These are phyloP conservation scores for Koerneria pararmatus DNA, from an alignment of 2,888 invertebrate species.

Conservation along the genomic window DNA sequence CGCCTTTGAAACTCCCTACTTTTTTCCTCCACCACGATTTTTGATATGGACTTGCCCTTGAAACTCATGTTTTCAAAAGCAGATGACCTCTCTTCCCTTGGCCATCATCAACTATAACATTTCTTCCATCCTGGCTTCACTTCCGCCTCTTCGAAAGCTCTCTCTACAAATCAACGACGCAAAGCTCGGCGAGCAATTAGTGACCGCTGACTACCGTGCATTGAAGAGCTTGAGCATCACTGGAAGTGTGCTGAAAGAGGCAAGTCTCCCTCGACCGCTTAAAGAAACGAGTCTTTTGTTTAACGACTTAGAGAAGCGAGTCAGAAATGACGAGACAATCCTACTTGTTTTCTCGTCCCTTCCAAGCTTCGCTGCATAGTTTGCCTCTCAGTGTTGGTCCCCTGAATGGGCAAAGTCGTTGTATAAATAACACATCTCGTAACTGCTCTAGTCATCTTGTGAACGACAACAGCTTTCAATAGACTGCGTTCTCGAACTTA, in stretches of 20 bases:
- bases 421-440: too few relatives aligned
- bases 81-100: slow-evolving; percentile 13
- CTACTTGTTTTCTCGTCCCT: too few relatives aligned
- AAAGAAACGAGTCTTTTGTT: neutral
- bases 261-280: slow-evolving; percentile 15
- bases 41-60: too few relatives aligned
- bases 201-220: slow-evolving; percentile 40
- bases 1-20: too few relatives aligned
- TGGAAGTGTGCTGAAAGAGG: slow-evolving; percentile 40
- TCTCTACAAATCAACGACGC: slow-evolving; percentile 19
- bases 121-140: slow-evolving; percentile 1
- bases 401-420: too few relatives aligned
- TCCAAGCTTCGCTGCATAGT: too few relatives aligned
- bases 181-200: slow-evolving; percentile 5
- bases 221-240: slow-evolving; percentile 42
- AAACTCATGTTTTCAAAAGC: neutral
- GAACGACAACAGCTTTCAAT: too few relatives aligned
- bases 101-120: slow-evolving; percentile 17
- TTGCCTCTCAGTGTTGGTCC: too few relatives aligned
- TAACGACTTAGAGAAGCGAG: neutral
- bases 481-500: too few relatives aligned
- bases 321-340: too few relatives aligned
- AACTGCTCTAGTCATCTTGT: too few relatives aligned
- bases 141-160: slow-evolving; percentile 19
- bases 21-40: too few relatives aligned